Base-by-base conservation (phyloP, 2,797 vertebrate species). In the Apodemus agrarius region DNA sequence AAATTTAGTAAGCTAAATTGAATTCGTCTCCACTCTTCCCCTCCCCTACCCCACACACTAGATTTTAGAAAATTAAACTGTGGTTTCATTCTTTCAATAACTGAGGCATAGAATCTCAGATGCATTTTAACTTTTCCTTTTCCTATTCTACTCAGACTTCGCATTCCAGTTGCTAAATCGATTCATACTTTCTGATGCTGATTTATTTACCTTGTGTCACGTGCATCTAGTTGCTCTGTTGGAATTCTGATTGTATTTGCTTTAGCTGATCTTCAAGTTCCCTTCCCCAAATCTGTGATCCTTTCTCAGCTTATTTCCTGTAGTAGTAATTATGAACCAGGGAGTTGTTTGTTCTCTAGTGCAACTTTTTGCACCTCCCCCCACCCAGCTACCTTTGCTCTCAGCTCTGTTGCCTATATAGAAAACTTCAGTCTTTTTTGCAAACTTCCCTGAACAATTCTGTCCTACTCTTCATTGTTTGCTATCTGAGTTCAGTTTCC, bases 11-110 rank as follows among this genome's bases (percentile, higher is more conserved):
- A 91, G 54, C 89, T 93, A 96, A 90, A 84, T 59, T 90, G 75
- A 93, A 90, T 43, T 89, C n/a, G 79, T 94, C 61, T 93, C 74
- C 43, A n/a, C 93, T 95, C 65, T 87, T 81, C 31, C 43, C 72
- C 19, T 74, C 49, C 37, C 61, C 49, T 57, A 90, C 69, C n/a
- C 59, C 6, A 40, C 19, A 78, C 37, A 59, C 37, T 43, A 81
- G 78, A 95, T 90, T 96, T 96, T 95, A 92, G 52, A 96, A 90
- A 97, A 96, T 80, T 95, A 95, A 93, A 82, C 49, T 10, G 31
- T 78, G 34, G 24, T 83, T 92, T 96, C 12, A 86, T 97, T 92
- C 85, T 90, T 59, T 89, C 54, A 95, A 31, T 95, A 67, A 94
- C 31, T 92, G 69, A 91, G 26, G 61, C 67, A 89, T 86, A 92